phyloP scores from a whole-genome alignment of 2,888 invertebrate species.

The Yponomeuta sedellus region DNA sequence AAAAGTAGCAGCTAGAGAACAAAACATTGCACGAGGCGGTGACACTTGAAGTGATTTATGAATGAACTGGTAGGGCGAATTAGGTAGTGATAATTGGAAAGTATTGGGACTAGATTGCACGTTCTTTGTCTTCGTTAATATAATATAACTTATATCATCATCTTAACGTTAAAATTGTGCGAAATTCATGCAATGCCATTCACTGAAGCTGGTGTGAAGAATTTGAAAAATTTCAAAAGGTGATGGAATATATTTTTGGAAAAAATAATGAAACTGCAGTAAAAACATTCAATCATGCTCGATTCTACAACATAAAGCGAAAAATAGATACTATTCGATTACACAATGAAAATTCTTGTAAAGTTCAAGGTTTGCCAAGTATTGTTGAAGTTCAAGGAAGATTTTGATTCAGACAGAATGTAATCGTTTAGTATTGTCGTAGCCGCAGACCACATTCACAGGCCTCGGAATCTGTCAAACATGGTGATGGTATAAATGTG shows the following conservation, averaged over 20 bases:
- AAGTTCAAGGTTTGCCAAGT: constrained; percentile 6
- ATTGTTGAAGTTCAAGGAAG: not conserved
- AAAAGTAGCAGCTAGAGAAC: not conserved
- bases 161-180: constrained; percentile 26
- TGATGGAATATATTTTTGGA: constrained; percentile 6
- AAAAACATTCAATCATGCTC: constrained; percentile 48
- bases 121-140: not conserved
- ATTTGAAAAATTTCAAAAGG: constrained; percentile 13
- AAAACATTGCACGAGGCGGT: not conserved
- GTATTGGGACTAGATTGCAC: not conserved
- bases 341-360: constrained; percentile 29
- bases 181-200: constrained; percentile 55
- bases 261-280: constrained; percentile 20
- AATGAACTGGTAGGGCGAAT: not conserved
- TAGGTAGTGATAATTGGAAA: not conserved
- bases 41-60: not conserved
- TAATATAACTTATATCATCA: not conserved
- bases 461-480: constrained; percentile 56
- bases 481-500: constrained; percentile 64
- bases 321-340: constrained; percentile 47
- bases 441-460: constrained; percentile 56
- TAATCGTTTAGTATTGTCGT: constrained; percentile 48
- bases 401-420: not conserved
- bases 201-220: constrained; percentile 39
- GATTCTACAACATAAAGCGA: constrained; percentile 52